phyloP scores from a whole-genome alignment of 2,888 invertebrate species.

The Cephus rjabovi region DNA sequence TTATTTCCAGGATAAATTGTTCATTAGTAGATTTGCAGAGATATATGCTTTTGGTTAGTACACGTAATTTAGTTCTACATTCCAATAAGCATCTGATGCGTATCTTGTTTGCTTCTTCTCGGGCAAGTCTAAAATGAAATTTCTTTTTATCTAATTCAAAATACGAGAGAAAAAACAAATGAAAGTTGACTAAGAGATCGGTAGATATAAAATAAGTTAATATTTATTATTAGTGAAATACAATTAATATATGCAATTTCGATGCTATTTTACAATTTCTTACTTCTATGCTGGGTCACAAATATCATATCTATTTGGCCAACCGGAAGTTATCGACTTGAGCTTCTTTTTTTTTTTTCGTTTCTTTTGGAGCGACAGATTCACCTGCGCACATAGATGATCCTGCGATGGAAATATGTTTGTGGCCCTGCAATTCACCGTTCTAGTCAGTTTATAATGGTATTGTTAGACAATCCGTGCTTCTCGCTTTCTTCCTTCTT shows the following conservation, averaged over 20 bases:
- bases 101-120: constrained; percentile 33
- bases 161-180: constrained; percentile 32
- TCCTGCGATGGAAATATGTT: neutral
- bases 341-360: neutral
- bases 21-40: neutral
- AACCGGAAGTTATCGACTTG: neutral
- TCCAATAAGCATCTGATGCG: neutral
- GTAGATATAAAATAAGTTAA: constrained; percentile 58
- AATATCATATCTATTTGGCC: constrained; percentile 17
- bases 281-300: constrained; percentile 40
- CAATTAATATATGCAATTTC: constrained; percentile 54
- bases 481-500: neutral
- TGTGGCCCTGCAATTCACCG: neutral
- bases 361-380: neutral
- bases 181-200: constrained; percentile 34
- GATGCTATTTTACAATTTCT: constrained; percentile 48
- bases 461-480: neutral
- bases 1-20: neutral
- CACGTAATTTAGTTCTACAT: neutral
- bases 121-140: constrained; percentile 10
- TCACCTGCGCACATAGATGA: neutral
- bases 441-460: neutral
- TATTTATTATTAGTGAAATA: constrained; percentile 57
- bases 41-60: neutral
- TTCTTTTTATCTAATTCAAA: neutral